phyloP scores from a whole-genome alignment of 2,888 invertebrate species.

The Tanytarsus gracilentus region DNA sequence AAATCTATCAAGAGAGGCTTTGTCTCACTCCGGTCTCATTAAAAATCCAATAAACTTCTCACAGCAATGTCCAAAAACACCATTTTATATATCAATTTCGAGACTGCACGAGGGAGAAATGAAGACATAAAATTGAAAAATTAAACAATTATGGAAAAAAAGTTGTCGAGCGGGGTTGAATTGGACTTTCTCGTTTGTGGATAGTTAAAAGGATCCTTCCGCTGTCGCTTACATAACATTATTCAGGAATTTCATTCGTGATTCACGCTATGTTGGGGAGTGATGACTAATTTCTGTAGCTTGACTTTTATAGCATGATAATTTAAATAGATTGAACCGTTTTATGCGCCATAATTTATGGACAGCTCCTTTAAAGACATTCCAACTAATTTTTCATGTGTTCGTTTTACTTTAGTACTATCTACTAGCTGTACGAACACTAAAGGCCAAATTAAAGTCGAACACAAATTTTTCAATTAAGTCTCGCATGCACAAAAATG shows the following conservation, averaged over 20 bases:
- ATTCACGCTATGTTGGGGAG: constrained; percentile 9
- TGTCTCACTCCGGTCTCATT: constrained; percentile 16
- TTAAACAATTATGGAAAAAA: constrained; percentile 19
- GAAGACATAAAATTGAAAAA: constrained; percentile 25
- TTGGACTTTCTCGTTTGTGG: too few relatives aligned
- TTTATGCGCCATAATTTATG: too few relatives aligned
- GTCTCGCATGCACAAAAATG: constrained; percentile 27
- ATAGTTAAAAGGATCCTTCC: too few relatives aligned
- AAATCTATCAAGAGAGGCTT: not conserved
- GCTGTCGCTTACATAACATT: too few relatives aligned
- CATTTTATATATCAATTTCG: not conserved
- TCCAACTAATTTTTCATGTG: not conserved
- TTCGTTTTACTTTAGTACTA: not conserved
- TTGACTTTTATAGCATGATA: too few relatives aligned
- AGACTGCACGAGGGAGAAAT: not conserved
- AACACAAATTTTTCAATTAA: constrained; percentile 15
- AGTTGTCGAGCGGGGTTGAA: too few relatives aligned
- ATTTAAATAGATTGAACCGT: too few relatives aligned
- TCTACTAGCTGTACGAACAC: not conserved
- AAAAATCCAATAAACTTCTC: constrained; percentile 26
- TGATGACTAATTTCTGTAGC: too few relatives aligned
- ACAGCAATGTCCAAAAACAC: not conserved
- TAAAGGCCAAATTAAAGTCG: constrained; percentile 13
- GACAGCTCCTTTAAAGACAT: too few relatives aligned
- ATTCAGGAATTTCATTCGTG: constrained; percentile 7